Evolutionary conservation across 2,888 invertebrate species (phyloP).

Genomic region (Eupeodes luniger): DNA sequence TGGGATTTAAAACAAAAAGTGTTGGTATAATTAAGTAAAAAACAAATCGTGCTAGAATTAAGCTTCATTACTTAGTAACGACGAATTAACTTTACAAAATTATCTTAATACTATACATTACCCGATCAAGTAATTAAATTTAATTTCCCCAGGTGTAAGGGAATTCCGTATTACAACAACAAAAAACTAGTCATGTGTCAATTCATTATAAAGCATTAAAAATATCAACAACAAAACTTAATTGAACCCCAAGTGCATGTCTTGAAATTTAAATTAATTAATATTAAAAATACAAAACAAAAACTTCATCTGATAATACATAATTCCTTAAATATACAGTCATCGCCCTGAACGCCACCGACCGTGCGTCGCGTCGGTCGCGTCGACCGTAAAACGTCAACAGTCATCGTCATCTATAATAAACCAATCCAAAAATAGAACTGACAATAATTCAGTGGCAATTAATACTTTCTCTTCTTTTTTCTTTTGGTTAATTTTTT

Average conservation of each 20-base stretch:
- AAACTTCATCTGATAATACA: neutral
- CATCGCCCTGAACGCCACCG: neutral
- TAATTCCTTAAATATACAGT: neutral
- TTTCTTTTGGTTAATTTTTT: neutral
- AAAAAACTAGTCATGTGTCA: no score
- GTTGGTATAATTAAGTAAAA: no score
- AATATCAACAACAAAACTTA: neutral
- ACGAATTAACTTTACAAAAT: no score
- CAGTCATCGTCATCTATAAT: neutral
- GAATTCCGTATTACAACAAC: no score
- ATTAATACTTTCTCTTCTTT: conserved; percentile 12
- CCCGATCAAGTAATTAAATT: no score
- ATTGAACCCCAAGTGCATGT: neutral
- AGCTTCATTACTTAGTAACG: no score
- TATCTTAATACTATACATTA: no score
- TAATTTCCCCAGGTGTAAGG: no score
- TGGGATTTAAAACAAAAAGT: no score
- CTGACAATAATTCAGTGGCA: conserved; percentile 28
- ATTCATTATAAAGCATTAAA: no score
- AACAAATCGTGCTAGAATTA: no score
- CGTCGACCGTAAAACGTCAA: neutral
- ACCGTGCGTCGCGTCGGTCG: no score
- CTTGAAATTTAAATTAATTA: neutral
- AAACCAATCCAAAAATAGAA: conserved; percentile 21
- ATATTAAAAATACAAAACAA: neutral